Percentiles rank a stretch among this genome's conserved stretches.
phyloP scores from a whole-genome alignment of 2,797 vertebrate species.

The Liparis tanakae region DNA sequence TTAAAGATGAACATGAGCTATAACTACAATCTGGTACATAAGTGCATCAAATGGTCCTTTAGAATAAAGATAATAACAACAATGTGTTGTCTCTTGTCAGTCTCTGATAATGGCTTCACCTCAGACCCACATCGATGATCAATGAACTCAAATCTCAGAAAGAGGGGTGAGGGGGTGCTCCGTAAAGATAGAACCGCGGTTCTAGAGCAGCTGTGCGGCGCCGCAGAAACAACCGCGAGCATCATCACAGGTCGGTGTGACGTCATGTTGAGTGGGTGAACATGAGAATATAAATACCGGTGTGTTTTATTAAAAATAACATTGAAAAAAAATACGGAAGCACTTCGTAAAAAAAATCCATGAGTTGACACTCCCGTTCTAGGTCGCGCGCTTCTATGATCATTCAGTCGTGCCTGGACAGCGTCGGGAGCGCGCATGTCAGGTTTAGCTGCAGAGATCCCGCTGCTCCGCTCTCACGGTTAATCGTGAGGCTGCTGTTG shows the following conservation, averaged over 20 bases:
- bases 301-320: rapidly evolving
- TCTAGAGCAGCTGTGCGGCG: constrained; percentile 40
- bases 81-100: background rate
- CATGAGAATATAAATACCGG: rapidly evolving
- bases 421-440: constrained; percentile 81
- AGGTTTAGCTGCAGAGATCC: constrained; percentile 81
- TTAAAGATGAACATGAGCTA: no score
- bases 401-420: constrained; percentile 76
- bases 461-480: constrained; percentile 72
- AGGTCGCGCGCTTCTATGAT: constrained; percentile 48
- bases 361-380: constrained; percentile 25
- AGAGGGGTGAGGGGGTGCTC: constrained; percentile 30
- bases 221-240: rapidly evolving
- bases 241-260: rapidly evolving
- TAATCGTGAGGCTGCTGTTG: constrained; percentile 76
- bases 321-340: background rate
- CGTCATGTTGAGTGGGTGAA: rapidly evolving
- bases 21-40: no score
- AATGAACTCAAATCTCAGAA: constrained; percentile 62
- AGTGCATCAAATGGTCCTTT: no score
- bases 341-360: rapidly evolving
- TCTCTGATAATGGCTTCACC: constrained; percentile 9
- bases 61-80: no score
- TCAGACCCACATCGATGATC: constrained; percentile 55
- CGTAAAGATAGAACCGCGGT: constrained; percentile 43